Evolutionary conservation across 2,113 vertebrate species (phyloP), one percentile per base, ranked within the genome.

Genomic region (Cynopterus brachyotis): DNA sequence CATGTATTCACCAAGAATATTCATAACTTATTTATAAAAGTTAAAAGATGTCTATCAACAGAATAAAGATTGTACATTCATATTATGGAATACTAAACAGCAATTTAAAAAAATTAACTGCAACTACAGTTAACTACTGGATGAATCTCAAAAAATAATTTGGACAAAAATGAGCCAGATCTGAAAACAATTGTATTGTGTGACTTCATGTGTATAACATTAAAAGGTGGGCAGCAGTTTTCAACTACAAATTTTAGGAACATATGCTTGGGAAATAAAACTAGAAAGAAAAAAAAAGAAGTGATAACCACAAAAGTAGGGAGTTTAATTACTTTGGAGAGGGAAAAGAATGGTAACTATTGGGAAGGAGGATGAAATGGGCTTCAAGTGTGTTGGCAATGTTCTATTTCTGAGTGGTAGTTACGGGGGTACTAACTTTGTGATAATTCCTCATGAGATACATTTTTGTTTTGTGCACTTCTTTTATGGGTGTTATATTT

Each of bases 91-190:
- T 75, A 93, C 6, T 78, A 79, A 93, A 60, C 19, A 87, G 64
- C 91, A 91, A 53, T n/a, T 47, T n/a, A 45, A 42, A 90, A 80
- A 55, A 79, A 73, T 64, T 10, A 96, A 53, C 6, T 69, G 55
- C 1, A 66, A n/a, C 28, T 80, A 32, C 5, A 60, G n/a, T 47
- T 79, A 92, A n/a, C 35, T 85, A 47, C 45, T 62, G 1, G 20
- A 2, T 94, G 70, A 94, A 67, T 64, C 83, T 88, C 12, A 90
- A 92, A 80, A 86, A 62, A 72, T 28, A 72, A 89, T 85, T 16
- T 70, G 96, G 42, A 69, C 59, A 13, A 75, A 81, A 90, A 88
- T 26, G 89, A 76, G 59, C 28, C 73, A 73, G 53, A 57, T 40
- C 40, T 26, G 8, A 70, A 60, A 85, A 62, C 57, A 73, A 69